These are phyloP conservation scores for Poecilobothrus nobilitatus DNA, from an alignment of 2,888 invertebrate genomes.

Conservation along the genomic window DNA sequence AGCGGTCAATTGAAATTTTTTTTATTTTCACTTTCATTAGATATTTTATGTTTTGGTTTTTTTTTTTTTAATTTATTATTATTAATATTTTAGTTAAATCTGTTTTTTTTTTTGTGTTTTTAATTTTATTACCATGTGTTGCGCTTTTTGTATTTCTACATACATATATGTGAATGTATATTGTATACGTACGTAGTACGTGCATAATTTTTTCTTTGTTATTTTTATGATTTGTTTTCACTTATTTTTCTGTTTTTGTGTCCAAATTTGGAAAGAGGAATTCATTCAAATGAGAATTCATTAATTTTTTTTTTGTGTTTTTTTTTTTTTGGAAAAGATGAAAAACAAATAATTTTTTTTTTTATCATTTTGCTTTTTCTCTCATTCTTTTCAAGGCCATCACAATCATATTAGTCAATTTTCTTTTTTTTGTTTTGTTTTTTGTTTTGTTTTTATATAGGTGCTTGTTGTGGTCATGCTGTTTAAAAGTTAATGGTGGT, in stretches of 20 bases:
- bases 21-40: neutral
- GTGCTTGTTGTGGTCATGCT: neutral
- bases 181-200: too few relatives aligned
- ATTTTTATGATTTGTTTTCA: too few relatives aligned
- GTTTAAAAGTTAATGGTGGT: too few relatives aligned
- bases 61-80: neutral
- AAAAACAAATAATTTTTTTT: neutral
- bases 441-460: neutral
- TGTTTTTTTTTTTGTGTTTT: too few relatives aligned
- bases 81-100: neutral
- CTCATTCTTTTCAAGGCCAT: neutral
- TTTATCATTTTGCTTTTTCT: neutral
- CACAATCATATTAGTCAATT: neutral
- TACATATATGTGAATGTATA: too few relatives aligned
- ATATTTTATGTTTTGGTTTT: neutral
- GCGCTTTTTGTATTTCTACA: neutral
- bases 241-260: neutral
- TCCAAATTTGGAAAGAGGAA: neutral
- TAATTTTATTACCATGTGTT: too few relatives aligned
- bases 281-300: neutral
- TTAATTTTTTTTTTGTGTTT: neutral
- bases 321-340: too few relatives aligned
- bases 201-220: too few relatives aligned
- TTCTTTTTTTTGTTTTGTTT: too few relatives aligned
- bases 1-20: constrained; percentile 1